Base-by-base conservation (phyloP, 1,140 invertebrate genomes). In the Drosophila arawakana region DNA sequence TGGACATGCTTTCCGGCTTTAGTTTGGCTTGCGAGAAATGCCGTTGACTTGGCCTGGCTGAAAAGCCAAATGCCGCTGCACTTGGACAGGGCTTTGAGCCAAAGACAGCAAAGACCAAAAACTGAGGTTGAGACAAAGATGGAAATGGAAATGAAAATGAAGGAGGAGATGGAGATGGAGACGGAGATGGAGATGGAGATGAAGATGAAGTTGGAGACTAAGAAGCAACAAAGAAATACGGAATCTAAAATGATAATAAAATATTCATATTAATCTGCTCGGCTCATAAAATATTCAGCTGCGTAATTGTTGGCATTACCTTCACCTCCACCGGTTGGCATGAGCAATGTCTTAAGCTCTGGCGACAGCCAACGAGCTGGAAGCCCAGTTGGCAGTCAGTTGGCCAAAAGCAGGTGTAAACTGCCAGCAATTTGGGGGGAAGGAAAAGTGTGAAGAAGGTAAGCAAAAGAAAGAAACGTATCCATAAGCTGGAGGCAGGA, bases 191-290 rank as follows among this genome's bases (percentile, higher is more conserved):
- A n/a, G 47, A 21, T 6, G 25, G 25, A 30, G 52, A 57, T 9
- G 10, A 11, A 35, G 50, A 46, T 7, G 18, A 13, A 41, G 35
- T 9, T 8, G 11, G 57, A 60, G 47, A 34, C 41, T 58, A 21
- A 30, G 47, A 47, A 25, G 37, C 61, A 72, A 49, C 70, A 75
- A 81, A 66, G 71, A 73, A 81, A 81, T 80, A 79, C 65, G 72
- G 81, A 89, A 76, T 89, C 84, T 88, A 84, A 90, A 90, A 91
- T 91, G 80, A 88, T 90, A 86, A 91, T 91, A 91, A 91, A 91
- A 91, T 90, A 91, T 91, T 91, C 90, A 91, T 90, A 84, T 83
- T 90, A 91, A 91, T 91, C 82, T 82, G 84, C 81, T 86, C 74
- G 86, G 65, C 82, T 86, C 85, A 81, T 91, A 85, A 89, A 91